phyloP scores from a whole-genome alignment of 2,888 invertebrate species.

The Amiota communis region DNA sequence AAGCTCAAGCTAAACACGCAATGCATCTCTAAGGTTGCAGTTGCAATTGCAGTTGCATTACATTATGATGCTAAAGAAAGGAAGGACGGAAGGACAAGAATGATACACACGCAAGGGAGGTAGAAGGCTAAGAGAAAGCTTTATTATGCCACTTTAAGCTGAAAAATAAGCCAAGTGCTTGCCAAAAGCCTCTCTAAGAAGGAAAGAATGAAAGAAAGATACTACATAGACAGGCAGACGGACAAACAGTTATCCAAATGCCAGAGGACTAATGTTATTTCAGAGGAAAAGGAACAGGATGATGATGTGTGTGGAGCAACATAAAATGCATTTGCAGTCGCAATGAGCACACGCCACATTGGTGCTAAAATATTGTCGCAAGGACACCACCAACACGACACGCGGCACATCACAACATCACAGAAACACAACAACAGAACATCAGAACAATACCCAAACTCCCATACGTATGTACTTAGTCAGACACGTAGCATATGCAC shows the following conservation, averaged over 20 bases:
- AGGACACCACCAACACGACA: neutral
- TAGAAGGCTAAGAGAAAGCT: slow-evolving; percentile 20
- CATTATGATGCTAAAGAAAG: neutral
- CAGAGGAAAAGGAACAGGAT: neutral
- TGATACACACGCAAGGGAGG: neutral
- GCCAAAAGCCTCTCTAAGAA: neutral
- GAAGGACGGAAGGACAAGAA: neutral
- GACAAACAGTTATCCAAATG: neutral
- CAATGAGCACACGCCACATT: slow-evolving; percentile 10
- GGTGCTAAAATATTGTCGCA: slow-evolving; percentile 7
- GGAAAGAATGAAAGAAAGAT: too few relatives aligned
- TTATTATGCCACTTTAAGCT: slow-evolving; percentile 47
- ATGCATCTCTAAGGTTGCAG: slow-evolving; percentile 3
- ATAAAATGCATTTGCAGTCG: slow-evolving; percentile 42
- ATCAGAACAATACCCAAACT: slow-evolving; percentile 23
- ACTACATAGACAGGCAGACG: too few relatives aligned
- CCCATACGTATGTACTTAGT: neutral
- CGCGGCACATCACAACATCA: too few relatives aligned
- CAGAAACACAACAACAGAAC: neutral
- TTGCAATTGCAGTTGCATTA: neutral
- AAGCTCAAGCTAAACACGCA: too few relatives aligned
- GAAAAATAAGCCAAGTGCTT: slow-evolving; percentile 33
- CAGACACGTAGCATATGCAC: neutral
- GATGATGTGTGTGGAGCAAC: slow-evolving; percentile 11
- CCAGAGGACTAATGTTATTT: neutral